These are phyloP conservation scores for Tupaia tana DNA, from an alignment of 2,113 vertebrate species.

Conservation along the genomic window DNA sequence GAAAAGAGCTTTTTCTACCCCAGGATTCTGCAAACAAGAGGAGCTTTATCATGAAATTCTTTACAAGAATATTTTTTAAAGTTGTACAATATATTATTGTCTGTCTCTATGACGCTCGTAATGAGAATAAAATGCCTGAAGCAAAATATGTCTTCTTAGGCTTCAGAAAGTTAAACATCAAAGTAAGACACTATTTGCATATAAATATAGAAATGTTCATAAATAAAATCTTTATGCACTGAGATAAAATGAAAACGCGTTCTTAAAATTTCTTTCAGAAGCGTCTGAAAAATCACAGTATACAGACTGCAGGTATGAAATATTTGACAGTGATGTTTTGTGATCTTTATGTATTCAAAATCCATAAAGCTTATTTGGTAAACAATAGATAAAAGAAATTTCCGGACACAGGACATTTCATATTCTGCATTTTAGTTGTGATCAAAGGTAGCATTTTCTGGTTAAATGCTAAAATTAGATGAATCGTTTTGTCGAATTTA, in stretches of 20 bases:
- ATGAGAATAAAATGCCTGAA: constrained; percentile 64
- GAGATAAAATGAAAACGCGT: constrained; percentile 64
- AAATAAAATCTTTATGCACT: constrained; percentile 76
- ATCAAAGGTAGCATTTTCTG: neutral
- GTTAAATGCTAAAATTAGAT: constrained; percentile 12
- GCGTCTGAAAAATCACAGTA: constrained; percentile 72
- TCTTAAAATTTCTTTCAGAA: constrained; percentile 67
- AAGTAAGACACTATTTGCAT: constrained; percentile 72
- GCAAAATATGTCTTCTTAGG: constrained; percentile 63
- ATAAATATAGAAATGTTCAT: constrained; percentile 64
- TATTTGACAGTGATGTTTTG: constrained; percentile 40
- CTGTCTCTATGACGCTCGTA: constrained; percentile 39
- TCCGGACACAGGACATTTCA: rapidly evolving
- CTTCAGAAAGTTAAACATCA: constrained; percentile 51
- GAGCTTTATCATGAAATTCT: constrained; percentile 47
- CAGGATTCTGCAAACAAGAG: constrained; percentile 72
- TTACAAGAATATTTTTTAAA: constrained; percentile 74
- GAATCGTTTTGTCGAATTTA: neutral
- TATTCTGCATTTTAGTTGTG: neutral
- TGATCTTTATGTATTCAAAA: constrained; percentile 38
- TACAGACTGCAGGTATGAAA: neutral
- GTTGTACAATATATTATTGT: constrained; percentile 67
- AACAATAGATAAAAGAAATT: neutral
- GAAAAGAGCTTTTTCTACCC: constrained; percentile 21
- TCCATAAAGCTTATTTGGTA: neutral